These are phyloP conservation scores for Lamellibrachia satsuma DNA, from an alignment of 2,888 invertebrate genomes.

Conservation along the genomic window DNA sequence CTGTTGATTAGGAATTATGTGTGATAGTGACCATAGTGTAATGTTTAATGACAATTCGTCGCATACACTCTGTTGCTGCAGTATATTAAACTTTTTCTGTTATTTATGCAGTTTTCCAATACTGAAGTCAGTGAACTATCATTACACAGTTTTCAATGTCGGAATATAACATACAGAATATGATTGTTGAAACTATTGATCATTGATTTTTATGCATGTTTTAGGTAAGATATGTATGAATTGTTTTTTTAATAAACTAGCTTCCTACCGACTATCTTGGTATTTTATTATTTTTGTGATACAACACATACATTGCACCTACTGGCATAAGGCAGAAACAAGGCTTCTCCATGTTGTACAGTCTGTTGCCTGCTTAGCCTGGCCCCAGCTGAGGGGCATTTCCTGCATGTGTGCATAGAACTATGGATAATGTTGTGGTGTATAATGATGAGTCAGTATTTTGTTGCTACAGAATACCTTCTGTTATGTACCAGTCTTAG, in stretches of 20 bases:
- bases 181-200: not conserved
- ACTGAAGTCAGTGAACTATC: not conserved
- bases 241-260: not conserved
- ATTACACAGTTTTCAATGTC: not conserved
- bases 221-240: not conserved
- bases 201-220: not conserved
- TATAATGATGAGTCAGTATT: not conserved
- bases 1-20: not conserved
- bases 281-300: not conserved
- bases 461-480: no score
- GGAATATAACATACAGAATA: not conserved
- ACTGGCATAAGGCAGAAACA: no score
- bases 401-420: no score
- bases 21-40: not conserved
- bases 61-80: not conserved
- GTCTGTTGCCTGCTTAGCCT: no score
- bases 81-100: not conserved
- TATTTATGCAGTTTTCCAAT: slow-evolving; percentile 5
- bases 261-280: not conserved
- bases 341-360: no score
- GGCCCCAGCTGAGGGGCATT: no score
- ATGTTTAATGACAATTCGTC: not conserved
- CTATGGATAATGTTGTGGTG: not conserved
- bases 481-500: not conserved
- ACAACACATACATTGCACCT: not conserved